phyloP scores from a whole-genome alignment of 2,797 vertebrate genomes.

The Lophotriccus pileatus region DNA sequence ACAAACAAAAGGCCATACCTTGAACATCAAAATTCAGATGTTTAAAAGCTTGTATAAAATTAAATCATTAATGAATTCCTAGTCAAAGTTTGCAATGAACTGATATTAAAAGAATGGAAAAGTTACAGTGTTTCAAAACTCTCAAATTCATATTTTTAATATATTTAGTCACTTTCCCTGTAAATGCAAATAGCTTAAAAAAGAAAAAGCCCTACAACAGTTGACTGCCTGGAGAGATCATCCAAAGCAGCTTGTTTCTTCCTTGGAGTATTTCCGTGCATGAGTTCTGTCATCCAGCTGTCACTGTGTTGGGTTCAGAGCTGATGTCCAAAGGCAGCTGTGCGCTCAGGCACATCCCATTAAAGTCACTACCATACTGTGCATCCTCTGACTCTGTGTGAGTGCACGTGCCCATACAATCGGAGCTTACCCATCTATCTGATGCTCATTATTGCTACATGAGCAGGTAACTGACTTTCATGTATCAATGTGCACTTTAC shows the following conservation, averaged over 20 bases:
- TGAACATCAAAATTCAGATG: not conserved
- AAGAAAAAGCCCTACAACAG: rapidly evolving
- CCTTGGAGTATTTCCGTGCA: not conserved
- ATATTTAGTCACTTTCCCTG: not conserved
- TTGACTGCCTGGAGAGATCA: not conserved
- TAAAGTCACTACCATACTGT: not conserved
- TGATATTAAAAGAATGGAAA: not conserved
- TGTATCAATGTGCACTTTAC: not conserved
- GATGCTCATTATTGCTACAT: not conserved
- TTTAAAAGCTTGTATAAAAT: not conserved
- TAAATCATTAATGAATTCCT: not conserved
- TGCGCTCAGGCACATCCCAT: not conserved
- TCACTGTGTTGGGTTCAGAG: not conserved
- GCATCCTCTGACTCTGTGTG: not conserved
- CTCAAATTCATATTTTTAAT: not conserved
- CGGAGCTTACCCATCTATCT: not conserved
- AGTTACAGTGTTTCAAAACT: not conserved
- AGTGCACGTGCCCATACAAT: not conserved
- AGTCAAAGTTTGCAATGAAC: not conserved
- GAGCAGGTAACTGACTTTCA: not conserved
- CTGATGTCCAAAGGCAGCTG: not conserved
- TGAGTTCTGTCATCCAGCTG: not conserved
- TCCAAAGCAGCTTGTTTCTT: not conserved
- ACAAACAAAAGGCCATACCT: not conserved
- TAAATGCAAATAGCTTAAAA: not conserved